These are phyloP conservation scores for Drosophila prostipennis DNA, from an alignment of 2,888 invertebrate species.

Conservation along the genomic window DNA sequence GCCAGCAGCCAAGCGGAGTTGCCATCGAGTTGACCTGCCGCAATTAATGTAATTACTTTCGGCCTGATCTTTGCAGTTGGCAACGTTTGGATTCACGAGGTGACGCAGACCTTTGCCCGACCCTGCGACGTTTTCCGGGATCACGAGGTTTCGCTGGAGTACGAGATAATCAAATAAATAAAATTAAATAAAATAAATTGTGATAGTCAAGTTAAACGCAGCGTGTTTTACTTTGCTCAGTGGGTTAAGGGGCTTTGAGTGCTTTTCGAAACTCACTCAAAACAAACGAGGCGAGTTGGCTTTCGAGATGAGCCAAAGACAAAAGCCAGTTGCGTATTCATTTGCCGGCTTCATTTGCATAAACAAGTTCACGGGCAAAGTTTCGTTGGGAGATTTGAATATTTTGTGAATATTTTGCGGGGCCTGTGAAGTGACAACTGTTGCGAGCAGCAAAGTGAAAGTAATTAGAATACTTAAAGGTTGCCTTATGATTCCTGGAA, in stretches of 20 bases:
- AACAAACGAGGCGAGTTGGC: conserved; percentile 16
- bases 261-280: conserved; percentile 27
- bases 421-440: conserved; percentile 36
- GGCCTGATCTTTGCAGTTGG: conserved; percentile 85
- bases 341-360: conserved; percentile 68
- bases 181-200: conserved; percentile 21
- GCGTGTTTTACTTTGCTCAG: conserved; percentile 14
- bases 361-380: conserved; percentile 74
- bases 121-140: conserved; percentile 84
- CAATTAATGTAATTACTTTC: conserved; percentile 16
- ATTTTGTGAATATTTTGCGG: conserved; percentile 55
- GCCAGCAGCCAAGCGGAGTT: conserved; percentile 1
- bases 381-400: conserved; percentile 64
- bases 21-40: conserved; percentile 13
- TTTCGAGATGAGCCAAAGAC: conserved; percentile 4
- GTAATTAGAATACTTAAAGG: conserved; percentile 49
- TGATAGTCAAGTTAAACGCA: conserved; percentile 30
- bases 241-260: conserved; percentile 57
- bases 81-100: conserved; percentile 95
- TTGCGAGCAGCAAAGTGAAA: conserved; percentile 57
- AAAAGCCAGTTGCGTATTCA: conserved; percentile 32
- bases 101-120: conserved; percentile 90
- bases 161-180: conserved; percentile 68
- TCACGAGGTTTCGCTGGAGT: conserved; percentile 73
- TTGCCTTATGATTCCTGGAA: conserved; percentile 15